Evolutionary conservation across 2,888 invertebrate species (phyloP).

Genomic region (Clivina fossor): DNA sequence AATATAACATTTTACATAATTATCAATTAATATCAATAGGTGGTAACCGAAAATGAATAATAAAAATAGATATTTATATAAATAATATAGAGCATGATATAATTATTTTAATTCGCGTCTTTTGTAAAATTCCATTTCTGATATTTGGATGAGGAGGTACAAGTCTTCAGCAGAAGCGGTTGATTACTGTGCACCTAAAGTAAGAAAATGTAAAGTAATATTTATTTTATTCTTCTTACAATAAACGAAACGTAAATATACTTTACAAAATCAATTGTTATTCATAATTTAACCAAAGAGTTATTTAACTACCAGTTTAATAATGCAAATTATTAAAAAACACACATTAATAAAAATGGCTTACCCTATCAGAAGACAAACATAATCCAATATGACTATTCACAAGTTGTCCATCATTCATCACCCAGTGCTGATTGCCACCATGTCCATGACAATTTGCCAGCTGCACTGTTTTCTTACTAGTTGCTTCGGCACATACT

Average conservation of each 20-base stretch:
- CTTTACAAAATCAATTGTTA: background rate
- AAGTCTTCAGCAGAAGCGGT: slow-evolving; percentile 18
- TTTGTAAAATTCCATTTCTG: slow-evolving; percentile 21
- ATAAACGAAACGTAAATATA: background rate
- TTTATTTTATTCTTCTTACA: no score
- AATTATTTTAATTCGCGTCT: slow-evolving; percentile 2
- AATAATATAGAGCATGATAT: background rate
- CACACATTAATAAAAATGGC: slow-evolving; percentile 47
- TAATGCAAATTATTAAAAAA: background rate
- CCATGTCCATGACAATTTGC: slow-evolving; percentile 54
- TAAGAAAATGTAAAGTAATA: no score
- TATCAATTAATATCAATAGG: no score
- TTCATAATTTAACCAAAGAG: background rate
- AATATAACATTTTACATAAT: no score
- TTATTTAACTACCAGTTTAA: background rate
- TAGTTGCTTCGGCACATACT: slow-evolving; percentile 68
- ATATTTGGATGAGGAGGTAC: slow-evolving; percentile 6
- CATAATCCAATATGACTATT: slow-evolving; percentile 50
- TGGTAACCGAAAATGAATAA: no score
- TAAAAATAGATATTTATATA: no score
- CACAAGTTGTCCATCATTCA: slow-evolving; percentile 49
- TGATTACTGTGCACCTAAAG: slow-evolving; percentile 22
- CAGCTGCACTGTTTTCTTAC: slow-evolving; percentile 54
- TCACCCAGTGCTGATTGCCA: slow-evolving; percentile 51
- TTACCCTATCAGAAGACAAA: slow-evolving; percentile 49